Evolutionary conservation across 2,113 vertebrate genomes (phyloP), one percentile per base, ranked within the genome.

Genomic region (Chitala chitala): DNA sequence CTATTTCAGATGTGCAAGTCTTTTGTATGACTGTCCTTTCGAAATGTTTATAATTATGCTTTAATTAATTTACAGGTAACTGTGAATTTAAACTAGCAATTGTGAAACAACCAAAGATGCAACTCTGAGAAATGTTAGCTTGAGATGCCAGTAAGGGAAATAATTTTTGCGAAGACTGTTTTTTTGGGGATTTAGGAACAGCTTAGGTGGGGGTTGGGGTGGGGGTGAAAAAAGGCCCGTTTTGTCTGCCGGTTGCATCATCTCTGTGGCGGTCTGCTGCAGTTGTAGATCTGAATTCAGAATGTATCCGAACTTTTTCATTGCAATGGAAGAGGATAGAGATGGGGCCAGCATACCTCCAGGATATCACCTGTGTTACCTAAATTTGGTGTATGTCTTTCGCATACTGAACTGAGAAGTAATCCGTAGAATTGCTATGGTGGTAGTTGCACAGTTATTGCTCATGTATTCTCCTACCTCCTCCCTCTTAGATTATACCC

Each of bases 161-260:
- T 29, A 38, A 15, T 55, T 54, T 56, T 71, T 38, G 22, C 38
- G 9, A 55, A 38, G 22, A 15, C n/a, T 36, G 70, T 58, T 72
- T n/a, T n/a, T 69, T 56, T 31, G 54, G 38, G 29, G 70, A 26
- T 40, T 72, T 58, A 20, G 24, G 70, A 9, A 44, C n/a, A n/a
- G 53, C 53, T 55, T 72, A 42, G 70, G 68, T 48, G 12, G 40
- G 5, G 12, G 31, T n/a, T n/a, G n/a, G n/a, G n/a, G n/a, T n/a
- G 31, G 31, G 6, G n/a, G 20, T 13, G 24, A 56, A 68, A 68
- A 46, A 40, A 51, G 24, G 29, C 44, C 31, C 38, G 24, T 48
- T 73, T 73, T 73, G 55, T 61, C 71, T 73, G 40, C 71, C 17
- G 26, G 71, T 73, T 73, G 71, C 71, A 73, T 73, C 71, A 73